Base-by-base conservation (phyloP, 2,113 vertebrate genomes). In the Puma concolor region DNA sequence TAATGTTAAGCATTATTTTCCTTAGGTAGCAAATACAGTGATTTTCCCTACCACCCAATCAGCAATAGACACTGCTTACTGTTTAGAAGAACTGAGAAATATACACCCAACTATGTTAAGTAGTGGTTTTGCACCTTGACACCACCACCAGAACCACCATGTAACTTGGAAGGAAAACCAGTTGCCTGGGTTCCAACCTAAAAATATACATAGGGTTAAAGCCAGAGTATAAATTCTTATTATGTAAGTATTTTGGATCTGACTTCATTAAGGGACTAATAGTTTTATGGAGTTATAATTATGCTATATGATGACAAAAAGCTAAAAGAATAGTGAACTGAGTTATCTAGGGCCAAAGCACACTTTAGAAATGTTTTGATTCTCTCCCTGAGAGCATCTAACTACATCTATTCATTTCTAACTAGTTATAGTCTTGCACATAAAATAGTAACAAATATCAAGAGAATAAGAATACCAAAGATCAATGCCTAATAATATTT, bases 311-410 rank as follows among this genome's bases (percentile, higher is more conserved):
- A 84, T 17, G 16, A 74, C 1, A 72, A 80, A 91, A 89, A 27
- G 8, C n/a, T 60, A 12, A 85, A 57, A 84, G 1, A 95, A 36
- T 4, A 93, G n/a, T 63, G 29, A 84, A 3, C 2, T 87, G 48
- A 80, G 7, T 85, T 77, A 77, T 48, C 17, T 50, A 81, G 29
- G 17, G 17, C 11, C 31, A 96, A 93, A 83, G 54, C 86, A 83
- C 27, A 74, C 71, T 94, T 77, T n/a, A 91, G 60, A 64, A 71
- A 23, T 80, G 36, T 80, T 97, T 79, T 66, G 33, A 95, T 48
- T 64, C 31, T 77, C 72, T 63, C 23, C 60, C 17, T 52, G 9
- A 91, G 23, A 72, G 21, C 82, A 71, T 72, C 83, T 92, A 86
- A 57, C 11, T 38, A 80, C 17, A 79, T 48, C 16, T 31, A 93